phyloP scores from a whole-genome alignment of 2,888 invertebrate species.

The Acleris holmiana region DNA sequence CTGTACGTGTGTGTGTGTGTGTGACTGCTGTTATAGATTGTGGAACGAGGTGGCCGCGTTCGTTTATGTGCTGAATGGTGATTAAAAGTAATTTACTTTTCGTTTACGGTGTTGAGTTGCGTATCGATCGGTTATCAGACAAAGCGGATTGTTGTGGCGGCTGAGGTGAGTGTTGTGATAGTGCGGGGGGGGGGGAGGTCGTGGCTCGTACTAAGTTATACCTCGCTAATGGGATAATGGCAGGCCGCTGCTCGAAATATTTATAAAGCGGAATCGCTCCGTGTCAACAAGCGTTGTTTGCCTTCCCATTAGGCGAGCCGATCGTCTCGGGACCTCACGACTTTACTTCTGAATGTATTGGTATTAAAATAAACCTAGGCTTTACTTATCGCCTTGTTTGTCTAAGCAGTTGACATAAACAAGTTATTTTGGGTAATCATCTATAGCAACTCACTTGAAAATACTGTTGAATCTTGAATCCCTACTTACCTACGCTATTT shows the following conservation, averaged over 20 bases:
- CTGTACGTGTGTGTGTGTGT: conserved; percentile 67
- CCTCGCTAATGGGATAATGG: conserved; percentile 81
- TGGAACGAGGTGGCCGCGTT: conserved; percentile 72
- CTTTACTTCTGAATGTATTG: conserved; percentile 17
- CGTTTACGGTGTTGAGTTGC: conserved; percentile 77
- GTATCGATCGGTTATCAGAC: conserved; percentile 77
- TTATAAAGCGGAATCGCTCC: conserved; percentile 74
- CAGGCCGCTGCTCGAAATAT: conserved; percentile 70
- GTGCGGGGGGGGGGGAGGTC: conserved; percentile 48
- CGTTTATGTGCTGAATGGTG: conserved; percentile 80
- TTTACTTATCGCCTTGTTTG: too few relatives aligned
- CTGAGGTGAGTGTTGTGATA: conserved; percentile 60
- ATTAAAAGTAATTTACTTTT: conserved; percentile 81
- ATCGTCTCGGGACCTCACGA: conserved; percentile 44
- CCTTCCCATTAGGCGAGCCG: conserved; percentile 72
- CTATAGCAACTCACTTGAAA: too few relatives aligned
- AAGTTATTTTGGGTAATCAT: too few relatives aligned
- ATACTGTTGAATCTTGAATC: too few relatives aligned
- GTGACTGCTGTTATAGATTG: conserved; percentile 68
- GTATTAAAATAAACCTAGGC: conserved; percentile 6
- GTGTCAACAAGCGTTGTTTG: conserved; percentile 78
- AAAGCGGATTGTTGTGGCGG: conserved; percentile 74
- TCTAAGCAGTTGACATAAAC: background rate
- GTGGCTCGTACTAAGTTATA: conserved; percentile 77
- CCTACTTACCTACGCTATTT: too few relatives aligned